These are phyloP conservation scores for Zelostemma sp. DNA, from an alignment of 1,140 invertebrate genomes.

Conservation along the genomic window DNA sequence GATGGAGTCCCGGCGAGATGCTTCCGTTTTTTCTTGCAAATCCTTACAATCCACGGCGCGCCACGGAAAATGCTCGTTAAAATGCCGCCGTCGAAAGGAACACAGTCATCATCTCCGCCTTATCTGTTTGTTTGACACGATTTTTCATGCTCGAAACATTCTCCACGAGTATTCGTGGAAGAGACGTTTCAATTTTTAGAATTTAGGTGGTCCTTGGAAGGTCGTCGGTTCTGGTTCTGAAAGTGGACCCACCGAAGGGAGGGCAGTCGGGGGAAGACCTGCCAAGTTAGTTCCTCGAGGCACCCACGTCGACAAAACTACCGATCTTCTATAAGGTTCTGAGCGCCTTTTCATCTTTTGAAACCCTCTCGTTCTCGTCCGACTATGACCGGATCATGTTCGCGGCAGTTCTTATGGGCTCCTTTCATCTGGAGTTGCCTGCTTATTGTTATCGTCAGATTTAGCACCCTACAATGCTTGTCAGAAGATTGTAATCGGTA, in stretches of 20 bases:
- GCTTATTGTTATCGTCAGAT: conserved; percentile 5
- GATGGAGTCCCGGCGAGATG: conserved; percentile 30
- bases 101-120: too few relatives aligned
- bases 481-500: not conserved
- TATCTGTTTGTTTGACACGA: too few relatives aligned
- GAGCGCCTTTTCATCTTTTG: conserved; percentile 7
- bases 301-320: too few relatives aligned
- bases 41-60: too few relatives aligned
- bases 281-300: not conserved
- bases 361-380: not conserved
- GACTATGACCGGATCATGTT: not conserved
- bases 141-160: too few relatives aligned
- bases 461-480: conserved; percentile 4
- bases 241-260: too few relatives aligned
- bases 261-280: not conserved
- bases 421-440: not conserved
- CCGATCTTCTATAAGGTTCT: too few relatives aligned
- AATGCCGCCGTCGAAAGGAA: too few relatives aligned
- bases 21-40: conserved; percentile 43
- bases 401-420: not conserved
- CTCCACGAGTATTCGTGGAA: too few relatives aligned
- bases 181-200: too few relatives aligned
- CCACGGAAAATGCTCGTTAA: not conserved
- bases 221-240: too few relatives aligned
- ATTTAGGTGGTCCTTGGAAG: not conserved